A percentile compares a stretch with the other conserved stretches of the same genome.
phyloP scores from a whole-genome alignment of 2,888 invertebrate genomes.

The Conistra vaccinii region DNA sequence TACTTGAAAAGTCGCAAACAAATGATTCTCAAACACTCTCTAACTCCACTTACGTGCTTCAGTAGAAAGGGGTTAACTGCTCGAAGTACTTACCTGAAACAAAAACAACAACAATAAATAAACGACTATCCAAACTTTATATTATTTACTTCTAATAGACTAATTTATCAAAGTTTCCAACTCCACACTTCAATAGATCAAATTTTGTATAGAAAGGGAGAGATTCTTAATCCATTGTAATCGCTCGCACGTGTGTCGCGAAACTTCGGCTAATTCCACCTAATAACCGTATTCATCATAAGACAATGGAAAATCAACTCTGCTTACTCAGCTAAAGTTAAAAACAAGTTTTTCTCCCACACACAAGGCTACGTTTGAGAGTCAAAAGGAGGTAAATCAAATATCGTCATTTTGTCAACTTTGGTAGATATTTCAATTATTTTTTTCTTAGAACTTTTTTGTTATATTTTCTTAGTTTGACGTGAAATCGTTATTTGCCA shows the following conservation, averaged over 20 bases:
- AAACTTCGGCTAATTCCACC: slow-evolving; percentile 78
- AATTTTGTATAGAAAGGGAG: slow-evolving; percentile 71
- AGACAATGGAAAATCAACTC: slow-evolving; percentile 63
- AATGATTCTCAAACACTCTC: slow-evolving; percentile 40
- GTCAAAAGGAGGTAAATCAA: slow-evolving; percentile 70
- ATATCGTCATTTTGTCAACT: slow-evolving; percentile 66
- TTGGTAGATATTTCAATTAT: slow-evolving; percentile 36
- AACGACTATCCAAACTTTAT: slow-evolving; percentile 60
- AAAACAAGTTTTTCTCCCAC: slow-evolving; percentile 53
- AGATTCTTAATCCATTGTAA: slow-evolving; percentile 77
- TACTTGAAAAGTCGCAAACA: slow-evolving; percentile 42
- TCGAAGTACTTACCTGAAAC: slow-evolving; percentile 85
- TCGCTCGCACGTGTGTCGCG: slow-evolving; percentile 81
- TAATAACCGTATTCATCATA: slow-evolving; percentile 68
- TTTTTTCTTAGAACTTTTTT: slow-evolving; percentile 41
- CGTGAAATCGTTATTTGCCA: slow-evolving; percentile 32
- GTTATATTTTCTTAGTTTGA: slow-evolving; percentile 29
- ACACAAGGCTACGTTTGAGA: slow-evolving; percentile 54
- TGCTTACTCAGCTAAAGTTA: slow-evolving; percentile 57
- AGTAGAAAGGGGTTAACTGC: slow-evolving; percentile 47
- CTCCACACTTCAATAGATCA: slow-evolving; percentile 77
- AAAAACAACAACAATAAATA: slow-evolving; percentile 75
- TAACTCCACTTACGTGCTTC: slow-evolving; percentile 53
- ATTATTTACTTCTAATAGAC: slow-evolving; percentile 66
- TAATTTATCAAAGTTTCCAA: slow-evolving; percentile 68